Evolutionary conservation across 1,140 invertebrate species (phyloP).

Genomic region (Scaptomyza pallida): DNA sequence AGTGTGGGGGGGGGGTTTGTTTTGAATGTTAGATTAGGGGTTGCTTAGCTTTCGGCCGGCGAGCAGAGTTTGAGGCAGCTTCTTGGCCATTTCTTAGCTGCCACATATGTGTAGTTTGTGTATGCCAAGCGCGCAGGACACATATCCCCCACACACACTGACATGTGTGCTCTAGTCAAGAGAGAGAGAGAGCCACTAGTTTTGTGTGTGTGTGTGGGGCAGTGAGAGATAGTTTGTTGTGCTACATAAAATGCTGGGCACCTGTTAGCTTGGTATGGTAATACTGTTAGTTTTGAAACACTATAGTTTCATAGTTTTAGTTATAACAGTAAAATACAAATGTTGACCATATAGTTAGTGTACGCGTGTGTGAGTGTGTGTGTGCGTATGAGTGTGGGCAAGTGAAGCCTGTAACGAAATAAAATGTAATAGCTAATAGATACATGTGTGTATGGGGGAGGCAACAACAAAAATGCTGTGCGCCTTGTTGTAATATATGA

Average conservation of each 20-base stretch:
- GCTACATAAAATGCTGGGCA: slow-evolving; percentile 52
- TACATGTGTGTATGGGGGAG: neutral
- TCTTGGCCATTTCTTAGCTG: slow-evolving; percentile 56
- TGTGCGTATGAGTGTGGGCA: neutral
- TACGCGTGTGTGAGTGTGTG: neutral
- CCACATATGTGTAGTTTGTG: slow-evolving; percentile 78
- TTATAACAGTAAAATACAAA: slow-evolving; percentile 64
- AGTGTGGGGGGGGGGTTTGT: neutral
- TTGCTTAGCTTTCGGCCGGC: neutral
- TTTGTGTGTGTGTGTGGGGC: slow-evolving; percentile 25
- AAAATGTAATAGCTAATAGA: slow-evolving; percentile 1
- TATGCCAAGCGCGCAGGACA: slow-evolving; percentile 79
- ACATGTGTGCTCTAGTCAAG: slow-evolving; percentile 1
- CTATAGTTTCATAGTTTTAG: slow-evolving; percentile 80
- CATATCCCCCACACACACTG: slow-evolving; percentile 49
- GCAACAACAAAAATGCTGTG: slow-evolving; percentile 65
- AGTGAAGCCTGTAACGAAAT: neutral
- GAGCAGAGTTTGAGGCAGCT: slow-evolving; percentile 40
- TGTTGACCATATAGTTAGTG: neutral
- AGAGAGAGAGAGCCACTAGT: slow-evolving; percentile 56
- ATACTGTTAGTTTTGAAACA: slow-evolving; percentile 84
- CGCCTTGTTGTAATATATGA: slow-evolving; percentile 82
- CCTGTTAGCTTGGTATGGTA: slow-evolving; percentile 82
- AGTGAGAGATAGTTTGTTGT: slow-evolving; percentile 71
- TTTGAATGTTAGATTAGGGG: slow-evolving; percentile 1